Base-by-base conservation (phyloP, 2,797 vertebrate genomes). In the Gila robusta region DNA sequence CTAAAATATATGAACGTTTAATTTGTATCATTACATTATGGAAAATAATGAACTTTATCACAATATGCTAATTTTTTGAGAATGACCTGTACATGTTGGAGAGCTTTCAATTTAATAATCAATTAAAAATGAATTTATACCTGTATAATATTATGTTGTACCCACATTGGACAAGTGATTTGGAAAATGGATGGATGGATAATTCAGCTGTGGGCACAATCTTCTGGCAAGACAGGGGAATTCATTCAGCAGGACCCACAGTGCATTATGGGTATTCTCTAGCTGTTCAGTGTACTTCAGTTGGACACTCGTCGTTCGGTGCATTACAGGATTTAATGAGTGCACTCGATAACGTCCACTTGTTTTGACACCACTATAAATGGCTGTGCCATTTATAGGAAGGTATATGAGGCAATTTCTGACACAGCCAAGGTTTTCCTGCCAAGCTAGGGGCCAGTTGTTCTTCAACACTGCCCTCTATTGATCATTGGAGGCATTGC, bases 381-480 rank as follows among this genome's bases (percentile, higher is more conserved):
- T 17, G 14, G 16, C 47, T 49, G 47, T 49, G 14, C 47, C 47
- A 11, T 44, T 32, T 11, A 21, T 3, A 10, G 39, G 9, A 54
- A 9, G 9, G 59, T 26, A 26, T 6, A 12, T 2, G 10, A 26
- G 59, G 11, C 0, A 0, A 12, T 64, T 64, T 28, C 5, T 0
- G 26, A 66, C 28, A 32, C 64, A 66, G 6, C 2, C 6, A 23
- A 67, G 3, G 5, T 37, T n/a, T 81, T 19, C 6, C 21, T 19
- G 3, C 16, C 21, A 7, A 32, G 32, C 16, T 5, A 17, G 59
- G 0, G 1, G 1, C 37, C 37, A 23, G 76, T 23, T 35, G 10
- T 7, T 52, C 5, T 9, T 37, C 47, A 26, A 10, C 83, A 73
- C 59, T 84, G 82, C 82, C 37, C 82, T 56, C 82, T 84, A 62